These are phyloP conservation scores for Periparus ater DNA, from an alignment of 2,797 vertebrate genomes.

Conservation along the genomic window DNA sequence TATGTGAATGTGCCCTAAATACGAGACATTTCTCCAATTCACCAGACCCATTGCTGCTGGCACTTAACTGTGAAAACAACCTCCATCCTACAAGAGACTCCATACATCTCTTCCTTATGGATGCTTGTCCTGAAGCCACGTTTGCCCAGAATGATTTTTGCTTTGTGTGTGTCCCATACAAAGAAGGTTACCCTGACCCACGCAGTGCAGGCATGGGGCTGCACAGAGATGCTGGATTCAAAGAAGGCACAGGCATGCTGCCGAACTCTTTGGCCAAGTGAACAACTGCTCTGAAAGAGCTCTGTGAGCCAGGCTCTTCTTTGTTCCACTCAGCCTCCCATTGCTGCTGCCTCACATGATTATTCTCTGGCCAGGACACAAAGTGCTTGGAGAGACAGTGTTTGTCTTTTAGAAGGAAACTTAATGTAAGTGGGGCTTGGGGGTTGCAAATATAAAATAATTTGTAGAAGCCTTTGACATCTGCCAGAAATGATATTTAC, in stretches of 20 bases:
- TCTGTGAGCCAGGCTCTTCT: neutral
- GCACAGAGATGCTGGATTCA: neutral
- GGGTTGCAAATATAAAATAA: neutral
- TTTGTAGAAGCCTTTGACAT: neutral
- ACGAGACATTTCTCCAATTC: neutral
- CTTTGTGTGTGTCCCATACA: neutral
- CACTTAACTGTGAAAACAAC: neutral
- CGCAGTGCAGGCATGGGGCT: accelerated
- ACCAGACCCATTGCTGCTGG: neutral
- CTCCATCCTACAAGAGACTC: neutral
- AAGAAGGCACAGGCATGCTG: slow-evolving; percentile 4
- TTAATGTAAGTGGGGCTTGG: neutral
- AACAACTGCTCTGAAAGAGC: slow-evolving; percentile 34
- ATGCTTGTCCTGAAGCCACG: neutral
- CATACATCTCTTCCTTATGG: neutral
- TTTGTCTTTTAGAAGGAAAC: slow-evolving; percentile 12
- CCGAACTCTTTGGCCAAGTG: neutral
- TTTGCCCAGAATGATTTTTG: neutral
- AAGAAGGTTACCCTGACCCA: neutral
- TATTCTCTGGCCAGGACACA: slow-evolving; percentile 45
- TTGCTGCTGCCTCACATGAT: slow-evolving; percentile 27
- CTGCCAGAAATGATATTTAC: neutral
- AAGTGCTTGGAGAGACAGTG: slow-evolving; percentile 17
- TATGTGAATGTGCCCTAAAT: neutral
- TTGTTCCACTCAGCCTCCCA: neutral